Base-by-base conservation (phyloP, 2,888 invertebrate species). In the Pristionchus mayeri region DNA sequence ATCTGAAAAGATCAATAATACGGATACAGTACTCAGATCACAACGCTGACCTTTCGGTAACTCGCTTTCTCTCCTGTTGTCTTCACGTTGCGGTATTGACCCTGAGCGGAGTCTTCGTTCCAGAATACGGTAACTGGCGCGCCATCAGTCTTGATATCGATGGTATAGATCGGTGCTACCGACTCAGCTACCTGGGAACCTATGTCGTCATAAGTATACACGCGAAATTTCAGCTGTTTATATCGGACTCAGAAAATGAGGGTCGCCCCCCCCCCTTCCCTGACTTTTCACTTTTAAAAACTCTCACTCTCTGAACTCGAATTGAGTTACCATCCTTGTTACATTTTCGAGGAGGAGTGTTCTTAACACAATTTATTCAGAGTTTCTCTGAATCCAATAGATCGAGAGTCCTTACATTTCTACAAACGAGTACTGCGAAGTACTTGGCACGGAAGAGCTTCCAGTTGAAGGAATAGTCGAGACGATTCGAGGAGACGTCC, bases 391-490 rank as follows among this genome's bases (percentile, higher is more conserved):
- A 67, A 27, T 30, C 1, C 27, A 67, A 67, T 54, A 2, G 21
- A 7, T n/a, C 6, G 3, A 4, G 24, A 50, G 1, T 0, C 9
- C 57, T 60, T n/a, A 81, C 81, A 60, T 60, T 81, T 44, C 81
- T 81, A 24, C 60, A 34, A 0, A 81, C 48, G 11, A 81, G 60
- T 18, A 60, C 57, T 1, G 81, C 81, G 44, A 44, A 60, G n/a
- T 44, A 60, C 16, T 57, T 34, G 24, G 60, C n/a, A 18, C 81
- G 37, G 44, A 81, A 81, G 60, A 81, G 60, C 16, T 60, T 27
- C 60, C 57, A 81, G n/a, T 81, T 57, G 30, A 81, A 44, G 0
- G 81, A 81, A 34, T 81, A 81, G 3, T 81, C 81, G 44, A 81
- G 81, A 18, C 44, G 57, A 60, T 30, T 54, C 18, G 24, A 18